These are phyloP conservation scores for Vanessa tameamea DNA, from an alignment of 1,140 invertebrate species.

Conservation along the genomic window DNA sequence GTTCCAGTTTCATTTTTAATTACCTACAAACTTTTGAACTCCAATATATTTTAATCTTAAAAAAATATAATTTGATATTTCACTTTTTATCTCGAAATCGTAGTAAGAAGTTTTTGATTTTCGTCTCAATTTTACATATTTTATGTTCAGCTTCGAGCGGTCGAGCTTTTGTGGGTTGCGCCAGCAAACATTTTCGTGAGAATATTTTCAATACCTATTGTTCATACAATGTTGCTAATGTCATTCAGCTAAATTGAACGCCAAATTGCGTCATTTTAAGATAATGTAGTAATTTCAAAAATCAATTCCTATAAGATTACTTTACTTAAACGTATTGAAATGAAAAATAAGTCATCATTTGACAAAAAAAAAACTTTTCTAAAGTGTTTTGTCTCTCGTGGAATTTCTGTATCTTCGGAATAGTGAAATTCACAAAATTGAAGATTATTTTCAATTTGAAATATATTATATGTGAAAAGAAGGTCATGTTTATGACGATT, in stretches of 20 bases:
- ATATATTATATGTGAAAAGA: not conserved
- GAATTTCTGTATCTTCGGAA: too few species aligned
- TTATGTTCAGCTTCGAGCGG: not conserved
- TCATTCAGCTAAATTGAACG: constrained; percentile 6
- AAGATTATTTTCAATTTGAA: too few species aligned
- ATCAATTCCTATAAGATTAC: too few species aligned
- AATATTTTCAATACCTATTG: not conserved
- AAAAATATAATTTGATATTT: constrained; percentile 2
- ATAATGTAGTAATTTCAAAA: too few species aligned
- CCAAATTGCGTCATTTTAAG: too few species aligned
- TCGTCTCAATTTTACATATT: not conserved
- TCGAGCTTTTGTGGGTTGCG: constrained; percentile 1
- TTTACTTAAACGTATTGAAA: too few species aligned
- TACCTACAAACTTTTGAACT: constrained; percentile 29
- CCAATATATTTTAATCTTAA: constrained; percentile 28
- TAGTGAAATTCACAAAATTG: too few species aligned
- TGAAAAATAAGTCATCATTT: too few species aligned
- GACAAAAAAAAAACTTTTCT: too few species aligned
- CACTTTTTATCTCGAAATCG: not conserved
- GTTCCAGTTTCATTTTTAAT: constrained; percentile 35
- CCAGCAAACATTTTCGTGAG: not conserved
- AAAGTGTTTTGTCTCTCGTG: too few species aligned
- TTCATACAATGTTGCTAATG: constrained; percentile 3
- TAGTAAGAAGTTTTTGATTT: not conserved
- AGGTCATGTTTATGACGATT: constrained; percentile 4